These are phyloP conservation scores for Pyrrhosoma nymphula DNA, from an alignment of 2,888 invertebrate genomes.

Conservation along the genomic window DNA sequence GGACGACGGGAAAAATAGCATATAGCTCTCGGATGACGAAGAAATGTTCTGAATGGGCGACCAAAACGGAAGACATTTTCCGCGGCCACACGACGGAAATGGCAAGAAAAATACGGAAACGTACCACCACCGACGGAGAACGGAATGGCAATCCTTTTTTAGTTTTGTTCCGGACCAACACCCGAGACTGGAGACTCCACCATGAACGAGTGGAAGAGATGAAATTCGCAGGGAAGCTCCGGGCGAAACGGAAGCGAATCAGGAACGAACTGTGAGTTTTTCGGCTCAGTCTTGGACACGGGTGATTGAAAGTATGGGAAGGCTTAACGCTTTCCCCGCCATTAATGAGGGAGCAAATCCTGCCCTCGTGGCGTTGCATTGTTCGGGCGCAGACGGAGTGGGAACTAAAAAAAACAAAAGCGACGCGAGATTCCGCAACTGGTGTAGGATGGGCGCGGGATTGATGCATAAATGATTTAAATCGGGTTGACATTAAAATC, in stretches of 20 bases:
- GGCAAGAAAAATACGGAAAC: not conserved
- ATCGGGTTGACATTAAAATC: too few species aligned
- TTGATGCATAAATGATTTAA: not conserved
- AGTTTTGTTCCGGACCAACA: not conserved
- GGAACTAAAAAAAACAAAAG: not conserved
- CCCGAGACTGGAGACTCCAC: not conserved
- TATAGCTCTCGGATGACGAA: not conserved
- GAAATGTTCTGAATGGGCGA: not conserved
- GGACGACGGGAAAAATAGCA: not conserved
- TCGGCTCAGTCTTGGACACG: not conserved
- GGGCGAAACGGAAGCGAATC: not conserved
- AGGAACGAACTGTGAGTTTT: not conserved
- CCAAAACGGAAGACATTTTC: not conserved
- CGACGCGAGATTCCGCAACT: not conserved
- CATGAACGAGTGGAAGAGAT: not conserved
- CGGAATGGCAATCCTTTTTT: not conserved
- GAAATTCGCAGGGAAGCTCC: not conserved
- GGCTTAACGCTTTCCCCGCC: not conserved
- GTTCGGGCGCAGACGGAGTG: not conserved
- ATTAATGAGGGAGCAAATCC: slow-evolving; percentile 18
- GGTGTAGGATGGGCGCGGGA: not conserved
- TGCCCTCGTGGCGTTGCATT: not conserved
- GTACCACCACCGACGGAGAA: not conserved
- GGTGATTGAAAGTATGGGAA: slow-evolving; percentile 16
- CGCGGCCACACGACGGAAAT: not conserved